Evolutionary conservation across 2,888 invertebrate species (phyloP).

Genomic region (Xestia sexstrigata): DNA sequence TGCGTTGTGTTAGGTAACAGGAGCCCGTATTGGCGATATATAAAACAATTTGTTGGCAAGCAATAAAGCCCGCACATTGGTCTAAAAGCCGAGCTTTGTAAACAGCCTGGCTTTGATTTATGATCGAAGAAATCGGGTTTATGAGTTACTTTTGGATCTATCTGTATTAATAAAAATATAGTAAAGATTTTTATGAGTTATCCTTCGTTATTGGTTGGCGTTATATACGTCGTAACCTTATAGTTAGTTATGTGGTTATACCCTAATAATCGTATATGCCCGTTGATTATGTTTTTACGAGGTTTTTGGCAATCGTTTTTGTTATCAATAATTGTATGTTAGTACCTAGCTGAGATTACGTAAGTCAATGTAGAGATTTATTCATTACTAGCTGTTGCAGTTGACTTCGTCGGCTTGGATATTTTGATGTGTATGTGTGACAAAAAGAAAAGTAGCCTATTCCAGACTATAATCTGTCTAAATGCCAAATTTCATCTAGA

Average conservation of each 20-base stretch:
- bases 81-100: conserved; percentile 61
- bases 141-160: conserved; percentile 59
- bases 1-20: conserved; percentile 46
- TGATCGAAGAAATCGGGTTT: conserved; percentile 57
- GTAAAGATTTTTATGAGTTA: conserved; percentile 45
- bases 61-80: conserved; percentile 63
- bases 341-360: neutral
- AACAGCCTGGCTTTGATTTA: conserved; percentile 64
- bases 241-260: conserved; percentile 23
- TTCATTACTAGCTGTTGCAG: neutral
- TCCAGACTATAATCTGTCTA: neutral
- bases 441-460: neutral
- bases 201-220: conserved; percentile 36
- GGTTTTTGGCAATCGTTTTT: neutral
- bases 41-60: conserved; percentile 65
- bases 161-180: conserved; percentile 53
- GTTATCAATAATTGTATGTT: neutral
- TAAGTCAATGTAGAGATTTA: neutral
- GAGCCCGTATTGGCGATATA: conserved; percentile 53
- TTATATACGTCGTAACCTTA: conserved; percentile 25
- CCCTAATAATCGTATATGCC: conserved; percentile 9
- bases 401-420: neutral
- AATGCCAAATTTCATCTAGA: neutral
- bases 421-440: neutral
- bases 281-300: conserved; percentile 6